Base-by-base conservation (phyloP, 2,797 vertebrate genomes). In the Malurus splendens region DNA sequence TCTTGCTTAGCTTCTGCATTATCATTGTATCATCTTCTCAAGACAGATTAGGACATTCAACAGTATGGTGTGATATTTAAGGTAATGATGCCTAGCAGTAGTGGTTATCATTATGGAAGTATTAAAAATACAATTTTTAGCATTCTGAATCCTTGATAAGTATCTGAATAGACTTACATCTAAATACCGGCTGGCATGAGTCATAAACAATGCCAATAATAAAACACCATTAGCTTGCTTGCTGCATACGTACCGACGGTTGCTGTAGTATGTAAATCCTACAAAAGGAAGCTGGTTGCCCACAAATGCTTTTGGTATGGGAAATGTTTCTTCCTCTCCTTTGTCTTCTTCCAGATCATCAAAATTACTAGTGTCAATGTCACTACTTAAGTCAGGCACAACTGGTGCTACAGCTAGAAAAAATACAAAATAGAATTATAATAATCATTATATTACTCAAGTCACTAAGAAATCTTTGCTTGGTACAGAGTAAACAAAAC, bases 211-310 rank as follows among this genome's bases (percentile, higher is more conserved):
- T 1, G 23, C 1, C 6, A 23, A 48, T 24, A 48, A 57, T 38
- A 62, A 73, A 38, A 51, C 3, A 16, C 4, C 8, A 14, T 32
- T 15, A 22, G 17, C 15, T 72, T 71, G 36, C 45, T 25, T 33
- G 78, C 57, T 75, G 16, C 44, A 44, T 87, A 98, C 99, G 92
- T 97, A 99, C 99, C 98, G 98, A 87, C 98, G 97, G 93, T 97
- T 98, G 95, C 98, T 99, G 94, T 99, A 99, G 91, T 99, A 99
- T 0, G 99, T 99, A 96, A 99, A 99, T 95, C 99, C 99, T 86
- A 99, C 99, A 79, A 99, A 99, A 47, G 99, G 99, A 47, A 99
- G 98, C 41, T 99, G 99, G 96, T 99, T 99, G 93, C 99, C 99
- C 90, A 99, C 99, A 93, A 99, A 99, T 79, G 99, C 99, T 98